Evolutionary conservation across 2,113 vertebrate species (phyloP).

Genomic region (Aythya baeri): DNA sequence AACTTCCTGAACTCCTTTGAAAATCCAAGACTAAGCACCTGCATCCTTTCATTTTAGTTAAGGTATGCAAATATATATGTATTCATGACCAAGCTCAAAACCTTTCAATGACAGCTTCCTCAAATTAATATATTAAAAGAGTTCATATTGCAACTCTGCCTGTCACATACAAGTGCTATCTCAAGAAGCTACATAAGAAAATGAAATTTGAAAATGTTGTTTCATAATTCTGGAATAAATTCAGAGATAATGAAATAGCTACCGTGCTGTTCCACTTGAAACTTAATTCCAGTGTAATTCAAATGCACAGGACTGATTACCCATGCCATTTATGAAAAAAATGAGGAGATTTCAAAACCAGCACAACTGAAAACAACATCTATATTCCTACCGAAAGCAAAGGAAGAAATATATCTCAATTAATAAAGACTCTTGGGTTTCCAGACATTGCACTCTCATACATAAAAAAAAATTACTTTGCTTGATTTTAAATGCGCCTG

Average conservation of each 20-base stretch:
- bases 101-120: neutral
- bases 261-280: neutral
- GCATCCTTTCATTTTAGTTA: constrained; percentile 31
- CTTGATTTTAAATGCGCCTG: neutral
- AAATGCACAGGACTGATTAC: neutral
- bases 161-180: neutral
- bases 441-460: neutral
- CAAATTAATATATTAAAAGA: constrained; percentile 37
- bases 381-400: neutral
- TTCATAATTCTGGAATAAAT: constrained; percentile 29
- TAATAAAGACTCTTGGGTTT: neutral
- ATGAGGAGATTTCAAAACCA: neutral
- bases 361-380: neutral
- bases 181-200: constrained; percentile 26
- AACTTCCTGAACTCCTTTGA: neutral
- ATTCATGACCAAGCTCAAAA: constrained; percentile 13
- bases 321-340: neutral
- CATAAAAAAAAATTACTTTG: neutral
- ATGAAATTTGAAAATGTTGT: neutral
- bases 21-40: neutral
- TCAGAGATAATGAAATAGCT: constrained; percentile 28
- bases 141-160: neutral
- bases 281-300: constrained; percentile 17
- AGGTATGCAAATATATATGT: constrained; percentile 11
- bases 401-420: neutral